Conservation (phyloP, 2,113 vertebrate species). For the Saccopteryx bilineata region DNA sequence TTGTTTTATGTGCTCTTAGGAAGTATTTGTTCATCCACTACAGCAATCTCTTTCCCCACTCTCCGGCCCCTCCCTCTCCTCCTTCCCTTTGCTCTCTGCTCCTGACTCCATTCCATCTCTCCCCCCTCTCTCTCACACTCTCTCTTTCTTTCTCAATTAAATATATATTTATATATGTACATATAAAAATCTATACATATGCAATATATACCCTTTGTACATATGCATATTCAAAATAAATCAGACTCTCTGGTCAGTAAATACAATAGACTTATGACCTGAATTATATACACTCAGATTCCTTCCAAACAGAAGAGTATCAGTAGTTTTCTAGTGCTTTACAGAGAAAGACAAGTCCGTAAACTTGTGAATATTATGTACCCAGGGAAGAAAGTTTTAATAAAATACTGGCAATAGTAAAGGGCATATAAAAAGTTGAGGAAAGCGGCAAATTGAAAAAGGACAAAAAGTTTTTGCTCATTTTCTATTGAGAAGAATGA, state of each 20-base stretch:
- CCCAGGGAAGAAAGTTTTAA: background rate
- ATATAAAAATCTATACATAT: background rate
- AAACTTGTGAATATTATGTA: background rate
- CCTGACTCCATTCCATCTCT: background rate
- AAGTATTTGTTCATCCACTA: conserved; percentile 45
- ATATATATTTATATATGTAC: background rate
- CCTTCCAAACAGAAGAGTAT: background rate
- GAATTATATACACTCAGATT: background rate
- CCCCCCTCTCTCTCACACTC: background rate
- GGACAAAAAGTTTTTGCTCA: background rate
- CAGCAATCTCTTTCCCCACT: background rate
- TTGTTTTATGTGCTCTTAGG: background rate
- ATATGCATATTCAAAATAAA: background rate
- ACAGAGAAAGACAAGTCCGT: background rate
- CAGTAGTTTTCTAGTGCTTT: background rate
- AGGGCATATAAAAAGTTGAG: background rate
- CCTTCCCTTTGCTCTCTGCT: background rate
- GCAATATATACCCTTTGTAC: background rate
- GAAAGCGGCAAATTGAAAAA: background rate
- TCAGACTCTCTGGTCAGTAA: background rate
- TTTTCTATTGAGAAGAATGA: background rate
- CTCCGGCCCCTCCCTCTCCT: background rate
- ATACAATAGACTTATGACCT: background rate
- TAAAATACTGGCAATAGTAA: background rate
- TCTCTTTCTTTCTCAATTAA: background rate